These are phyloP conservation scores for Phainopepla nitens DNA, from an alignment of 2,113 vertebrate genomes.

Conservation along the genomic window DNA sequence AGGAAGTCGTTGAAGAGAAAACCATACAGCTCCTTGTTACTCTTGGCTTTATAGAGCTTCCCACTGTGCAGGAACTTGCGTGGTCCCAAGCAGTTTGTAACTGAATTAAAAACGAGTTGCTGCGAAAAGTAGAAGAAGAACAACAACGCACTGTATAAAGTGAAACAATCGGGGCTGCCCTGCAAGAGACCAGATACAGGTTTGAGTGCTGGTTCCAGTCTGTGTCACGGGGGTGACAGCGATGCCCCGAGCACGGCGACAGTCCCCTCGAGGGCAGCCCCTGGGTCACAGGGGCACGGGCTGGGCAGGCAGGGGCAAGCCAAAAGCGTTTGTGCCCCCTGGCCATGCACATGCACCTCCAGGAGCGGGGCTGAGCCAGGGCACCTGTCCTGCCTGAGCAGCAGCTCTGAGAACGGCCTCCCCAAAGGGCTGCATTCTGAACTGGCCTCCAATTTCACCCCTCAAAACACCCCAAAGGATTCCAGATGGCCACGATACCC, in stretches of 20 bases:
- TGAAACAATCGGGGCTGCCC: slow-evolving; percentile 54
- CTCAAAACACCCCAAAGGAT: neutral
- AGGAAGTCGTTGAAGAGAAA: slow-evolving; percentile 99
- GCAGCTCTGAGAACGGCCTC: neutral
- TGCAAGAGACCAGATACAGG: slow-evolving; percentile 55
- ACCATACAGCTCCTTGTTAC: slow-evolving; percentile 96
- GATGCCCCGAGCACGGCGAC: neutral
- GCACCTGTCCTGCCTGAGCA: neutral
- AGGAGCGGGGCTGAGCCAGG: neutral
- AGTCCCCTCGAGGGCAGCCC: neutral
- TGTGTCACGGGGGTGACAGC: neutral
- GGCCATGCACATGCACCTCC: neutral
- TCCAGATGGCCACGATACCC: rapidly evolving
- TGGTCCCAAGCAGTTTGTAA: slow-evolving; percentile 97
- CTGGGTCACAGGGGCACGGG: neutral
- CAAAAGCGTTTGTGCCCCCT: neutral
- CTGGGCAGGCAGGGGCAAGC: neutral
- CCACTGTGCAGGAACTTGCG: slow-evolving; percentile 99
- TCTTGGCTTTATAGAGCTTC: slow-evolving; percentile 98
- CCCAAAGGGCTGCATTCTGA: neutral
- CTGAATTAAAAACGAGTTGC: slow-evolving; percentile 99
- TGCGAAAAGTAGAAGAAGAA: slow-evolving; percentile 72
- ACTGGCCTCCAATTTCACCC: neutral
- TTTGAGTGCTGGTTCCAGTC: slow-evolving; percentile 21
- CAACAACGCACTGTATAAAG: slow-evolving; percentile 66